Percentiles rank a stretch among this genome's conserved stretches.
Conservation (phyloP, 2,797 vertebrate species). For the Tapera naevia region DNA sequence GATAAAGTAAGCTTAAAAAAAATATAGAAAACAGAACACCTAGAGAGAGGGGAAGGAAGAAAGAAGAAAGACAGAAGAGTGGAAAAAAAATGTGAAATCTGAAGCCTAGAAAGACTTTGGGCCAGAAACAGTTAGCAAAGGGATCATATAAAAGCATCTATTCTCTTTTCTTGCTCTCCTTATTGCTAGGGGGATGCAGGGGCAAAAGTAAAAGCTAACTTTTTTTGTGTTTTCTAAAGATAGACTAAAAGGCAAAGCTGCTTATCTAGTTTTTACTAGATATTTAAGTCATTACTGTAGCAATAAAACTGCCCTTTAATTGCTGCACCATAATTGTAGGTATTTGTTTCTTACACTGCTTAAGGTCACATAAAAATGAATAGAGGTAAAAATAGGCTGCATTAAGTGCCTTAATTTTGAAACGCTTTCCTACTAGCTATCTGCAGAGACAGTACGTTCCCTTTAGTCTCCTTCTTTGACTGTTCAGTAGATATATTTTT, state of each 20-base stretch:
- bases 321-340: constrained; percentile 44
- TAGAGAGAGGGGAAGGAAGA: background rate
- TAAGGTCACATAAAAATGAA: constrained; percentile 51
- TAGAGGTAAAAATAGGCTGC: constrained; percentile 39
- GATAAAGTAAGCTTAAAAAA: background rate
- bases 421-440: background rate
- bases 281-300: constrained; percentile 30
- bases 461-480: background rate
- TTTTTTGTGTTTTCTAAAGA: background rate
- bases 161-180: background rate
- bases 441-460: constrained; percentile 1
- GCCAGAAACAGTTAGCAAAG: background rate
- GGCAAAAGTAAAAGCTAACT: no score
- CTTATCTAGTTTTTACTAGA: constrained; percentile 24
- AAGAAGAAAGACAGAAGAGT: background rate
- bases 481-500: constrained; percentile 46
- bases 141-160: background rate
- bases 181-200: background rate
- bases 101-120: background rate
- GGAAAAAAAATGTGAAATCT: background rate
- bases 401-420: constrained; percentile 39
- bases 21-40: background rate
- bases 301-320: constrained; percentile 55
- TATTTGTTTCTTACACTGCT: constrained; percentile 47
- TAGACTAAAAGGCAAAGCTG: constrained; percentile 12